phyloP scores from a whole-genome alignment of 2,888 invertebrate species.

The Asteroscopus sphinx region DNA sequence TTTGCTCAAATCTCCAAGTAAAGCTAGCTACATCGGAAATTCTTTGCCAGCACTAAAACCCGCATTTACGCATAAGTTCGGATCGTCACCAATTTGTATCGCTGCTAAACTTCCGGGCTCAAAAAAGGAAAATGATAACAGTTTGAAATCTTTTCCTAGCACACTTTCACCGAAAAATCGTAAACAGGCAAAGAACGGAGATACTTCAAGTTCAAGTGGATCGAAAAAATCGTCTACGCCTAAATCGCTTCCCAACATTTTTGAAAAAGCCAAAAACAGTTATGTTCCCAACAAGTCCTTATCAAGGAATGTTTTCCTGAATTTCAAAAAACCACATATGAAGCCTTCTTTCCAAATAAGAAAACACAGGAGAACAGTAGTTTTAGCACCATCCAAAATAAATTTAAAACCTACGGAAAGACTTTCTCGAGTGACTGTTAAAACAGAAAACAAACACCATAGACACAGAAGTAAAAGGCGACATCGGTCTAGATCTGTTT shows the following conservation, averaged over 20 bases:
- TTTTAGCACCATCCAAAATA: slow-evolving; percentile 85
- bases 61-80: slow-evolving; percentile 86
- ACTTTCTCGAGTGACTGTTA: slow-evolving; percentile 81
- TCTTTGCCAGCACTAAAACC: slow-evolving; percentile 81
- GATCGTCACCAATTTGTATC: slow-evolving; percentile 80
- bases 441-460: slow-evolving; percentile 85
- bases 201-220: slow-evolving; percentile 62
- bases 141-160: slow-evolving; percentile 69
- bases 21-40: slow-evolving; percentile 72
- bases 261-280: slow-evolving; percentile 84
- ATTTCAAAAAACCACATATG: slow-evolving; percentile 82
- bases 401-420: slow-evolving; percentile 83
- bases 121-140: slow-evolving; percentile 76
- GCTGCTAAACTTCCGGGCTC: slow-evolving; percentile 68
- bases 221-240: slow-evolving; percentile 76
- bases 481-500: slow-evolving; percentile 85
- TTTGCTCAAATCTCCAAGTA: slow-evolving; percentile 79
- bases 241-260: slow-evolving; percentile 79
- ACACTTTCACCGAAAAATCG: slow-evolving; percentile 79
- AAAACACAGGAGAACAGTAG: slow-evolving; percentile 89
- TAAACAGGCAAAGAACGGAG: slow-evolving; percentile 72
- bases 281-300: slow-evolving; percentile 85
- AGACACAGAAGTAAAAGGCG: slow-evolving; percentile 85
- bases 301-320: slow-evolving; percentile 84
- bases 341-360: slow-evolving; percentile 85